Base-by-base conservation (phyloP, 2,797 vertebrate species). In the Halcyon chelicuti region DNA sequence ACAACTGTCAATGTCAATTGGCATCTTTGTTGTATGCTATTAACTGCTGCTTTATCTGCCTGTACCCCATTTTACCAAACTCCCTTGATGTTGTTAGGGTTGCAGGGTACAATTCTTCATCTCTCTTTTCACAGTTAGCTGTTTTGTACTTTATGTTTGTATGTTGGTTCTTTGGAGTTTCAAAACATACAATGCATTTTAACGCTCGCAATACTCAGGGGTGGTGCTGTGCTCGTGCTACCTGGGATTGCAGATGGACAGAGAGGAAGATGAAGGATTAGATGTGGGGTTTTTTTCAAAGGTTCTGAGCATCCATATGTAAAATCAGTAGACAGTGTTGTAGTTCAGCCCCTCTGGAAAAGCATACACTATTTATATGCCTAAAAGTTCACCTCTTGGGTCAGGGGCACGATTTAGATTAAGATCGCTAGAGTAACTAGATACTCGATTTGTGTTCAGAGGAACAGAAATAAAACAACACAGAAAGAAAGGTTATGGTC, bases 1-100 rank as follows among this genome's bases (percentile, higher is more conserved):
- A 65, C 55, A 63, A 31, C 28, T 39, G 35, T 94, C 75, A 51
- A 3, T 77, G 74, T 93, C 67, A 35, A 9, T 55, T 68, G 79
- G 54, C 67, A 70, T 89, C 68, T 87, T 75, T 92, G 90, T 71
- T 83, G 63, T 91, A 22, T 8, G 33, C 70, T 94, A 8, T 49
- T 14, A 84, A 93, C 66, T 87, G 88, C 79, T 85, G 83, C 86
- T 96, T 93, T 74, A 49, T 81, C 84, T 90, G 57, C 74, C 94
- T 96, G 92, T 96, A 74, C 72, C 81, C 92, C 40, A 10, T 78
- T 88, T 54, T 33, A 94, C 78, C 67, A 75, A 77, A 80, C 54
- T 68, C 81, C 74, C 61, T 68, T 28, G 63, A 54, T 44, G 40
- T 37, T 90, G 19, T 47, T 70, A 51, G 79, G 63, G 42, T 70